Evolutionary conservation across 92 coral and sea anemone genomes (phyloP), one percentile per base, ranked within the genome.

Genomic region (Porites evermanni): DNA sequence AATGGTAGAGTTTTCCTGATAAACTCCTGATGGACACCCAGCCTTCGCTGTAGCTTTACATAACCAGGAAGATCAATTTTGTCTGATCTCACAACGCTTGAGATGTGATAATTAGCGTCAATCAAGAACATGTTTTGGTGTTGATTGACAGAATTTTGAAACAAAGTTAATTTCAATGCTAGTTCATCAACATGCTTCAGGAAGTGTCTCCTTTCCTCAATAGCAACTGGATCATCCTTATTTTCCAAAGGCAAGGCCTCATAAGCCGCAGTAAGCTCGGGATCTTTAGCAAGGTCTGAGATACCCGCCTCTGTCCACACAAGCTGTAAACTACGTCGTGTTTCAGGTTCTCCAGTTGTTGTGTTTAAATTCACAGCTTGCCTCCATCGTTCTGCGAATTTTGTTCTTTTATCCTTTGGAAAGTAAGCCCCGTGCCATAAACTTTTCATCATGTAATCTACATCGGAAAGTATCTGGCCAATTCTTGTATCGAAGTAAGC

Each of bases 291-390:
- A 77, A 97, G 64, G 78, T 97, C 99, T 77, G 92, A 85, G 79
- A 97, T 89, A n/a, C 99, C 99, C 18, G 98, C 99, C 76, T 97
- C 99, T 19, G 97, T 97, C 99, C 99, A 97, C 67, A 97, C 95
- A 38, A 97, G 87, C 72, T 91, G 96, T 38, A 97, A 80, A 66
- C 94, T 97, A 50, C 99, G 79, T 44, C 98, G 95, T 52, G 99
- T 97, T 85, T 97, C 99, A n/a, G 99, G 98, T 19, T 91, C 88
- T 38, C 98, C 98, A 21, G 99, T 95, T 67, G 93, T 91, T 2
- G 98, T 86, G 83, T 97, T 97, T 63, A 97, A 86, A 82, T 97
- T 97, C 17, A 97, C 99, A 52, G 98, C 91, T 83, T 97, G 99
- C 58, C 98, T 90, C 99, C 99, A 97, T 2, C 99, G 95, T 86